Evolutionary conservation across 64 coral and sea anemone genomes (phyloP).

Genomic region (Orbicella faveolata): DNA sequence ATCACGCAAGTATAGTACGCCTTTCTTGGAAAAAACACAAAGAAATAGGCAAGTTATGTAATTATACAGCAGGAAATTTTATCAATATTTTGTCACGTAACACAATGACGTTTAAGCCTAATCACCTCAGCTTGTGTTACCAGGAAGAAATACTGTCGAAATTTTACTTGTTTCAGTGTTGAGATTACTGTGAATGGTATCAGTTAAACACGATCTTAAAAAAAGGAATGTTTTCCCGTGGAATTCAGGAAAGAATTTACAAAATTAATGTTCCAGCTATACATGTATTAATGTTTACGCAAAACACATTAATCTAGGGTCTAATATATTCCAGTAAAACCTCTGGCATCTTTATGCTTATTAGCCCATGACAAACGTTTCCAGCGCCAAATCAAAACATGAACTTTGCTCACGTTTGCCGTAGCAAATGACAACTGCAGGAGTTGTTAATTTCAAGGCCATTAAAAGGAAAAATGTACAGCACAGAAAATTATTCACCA

Average conservation of each 20-base stretch:
- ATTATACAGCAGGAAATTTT: background rate
- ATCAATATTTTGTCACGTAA: too few relatives aligned
- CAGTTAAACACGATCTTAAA: too few relatives aligned
- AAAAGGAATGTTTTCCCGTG: too few relatives aligned
- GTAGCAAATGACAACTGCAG: background rate
- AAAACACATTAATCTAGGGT: background rate
- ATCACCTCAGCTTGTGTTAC: too few relatives aligned
- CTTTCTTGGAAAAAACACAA: background rate
- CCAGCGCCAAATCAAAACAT: background rate
- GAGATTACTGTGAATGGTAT: too few relatives aligned
- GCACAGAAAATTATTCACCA: background rate
- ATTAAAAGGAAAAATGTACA: background rate
- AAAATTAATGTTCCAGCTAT: background rate
- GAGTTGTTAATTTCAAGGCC: background rate
- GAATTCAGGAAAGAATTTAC: too few relatives aligned
- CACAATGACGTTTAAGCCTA: too few relatives aligned
- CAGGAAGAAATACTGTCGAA: too few relatives aligned
- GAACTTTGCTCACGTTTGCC: background rate
- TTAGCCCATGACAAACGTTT: background rate
- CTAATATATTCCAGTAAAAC: background rate
- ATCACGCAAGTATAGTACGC: background rate
- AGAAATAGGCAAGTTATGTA: background rate
- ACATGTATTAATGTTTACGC: too few relatives aligned
- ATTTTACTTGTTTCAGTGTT: too few relatives aligned
- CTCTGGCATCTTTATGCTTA: background rate